Conservation (phyloP, 2,113 vertebrate genomes). For the Dinomys branickii region DNA sequence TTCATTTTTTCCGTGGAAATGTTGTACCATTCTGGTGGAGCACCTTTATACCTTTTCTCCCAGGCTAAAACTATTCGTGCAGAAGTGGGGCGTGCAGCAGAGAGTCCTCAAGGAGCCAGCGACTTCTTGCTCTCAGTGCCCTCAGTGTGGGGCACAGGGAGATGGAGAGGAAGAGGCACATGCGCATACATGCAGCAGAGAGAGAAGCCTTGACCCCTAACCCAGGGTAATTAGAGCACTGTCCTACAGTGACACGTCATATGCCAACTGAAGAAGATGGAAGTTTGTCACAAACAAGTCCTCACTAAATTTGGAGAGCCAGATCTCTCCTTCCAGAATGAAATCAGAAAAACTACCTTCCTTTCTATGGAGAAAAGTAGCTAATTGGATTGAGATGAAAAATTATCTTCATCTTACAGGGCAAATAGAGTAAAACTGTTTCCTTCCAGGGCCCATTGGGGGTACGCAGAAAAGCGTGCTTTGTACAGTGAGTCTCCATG, state of each 20-base stretch:
- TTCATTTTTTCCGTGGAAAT: neutral
- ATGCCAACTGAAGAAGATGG: neutral
- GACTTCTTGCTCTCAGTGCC: neutral
- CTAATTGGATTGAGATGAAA: neutral
- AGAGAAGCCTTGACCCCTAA: neutral
- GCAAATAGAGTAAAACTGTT: neutral
- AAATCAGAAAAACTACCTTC: neutral
- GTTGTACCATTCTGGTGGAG: fast-evolving
- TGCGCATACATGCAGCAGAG: neutral
- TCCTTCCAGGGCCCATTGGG: neutral
- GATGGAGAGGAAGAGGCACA: neutral
- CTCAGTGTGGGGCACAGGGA: neutral
- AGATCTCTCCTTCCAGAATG: neutral
- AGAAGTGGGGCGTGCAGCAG: neutral
- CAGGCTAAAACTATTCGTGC: too few species aligned
- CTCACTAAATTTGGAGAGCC: neutral
- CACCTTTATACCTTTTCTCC: neutral
- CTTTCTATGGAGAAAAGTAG: neutral
- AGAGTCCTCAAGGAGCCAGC: too few species aligned
- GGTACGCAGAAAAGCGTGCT: neutral
- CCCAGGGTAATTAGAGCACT: neutral
- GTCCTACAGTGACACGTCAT: fast-evolving
- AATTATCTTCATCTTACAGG: neutral
- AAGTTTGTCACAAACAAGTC: neutral
- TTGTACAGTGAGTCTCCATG: neutral